Evolutionary conservation across 2,888 invertebrate genomes (phyloP).

Genomic region (Tachina grossa): DNA sequence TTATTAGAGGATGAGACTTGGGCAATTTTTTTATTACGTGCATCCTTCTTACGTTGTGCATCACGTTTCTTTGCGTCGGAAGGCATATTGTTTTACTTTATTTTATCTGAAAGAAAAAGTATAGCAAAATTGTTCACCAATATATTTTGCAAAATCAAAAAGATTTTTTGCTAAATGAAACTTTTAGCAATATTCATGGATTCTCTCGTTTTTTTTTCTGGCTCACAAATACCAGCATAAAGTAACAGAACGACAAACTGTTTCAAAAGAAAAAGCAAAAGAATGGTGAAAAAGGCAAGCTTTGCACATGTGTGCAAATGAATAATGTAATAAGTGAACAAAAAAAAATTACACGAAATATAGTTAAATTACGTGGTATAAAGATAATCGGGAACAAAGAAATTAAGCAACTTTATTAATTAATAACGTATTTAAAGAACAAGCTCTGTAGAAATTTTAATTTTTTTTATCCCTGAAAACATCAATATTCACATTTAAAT

Average conservation of each 20-base stretch:
- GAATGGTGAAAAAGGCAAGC: neutral
- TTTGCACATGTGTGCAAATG: constrained; percentile 70
- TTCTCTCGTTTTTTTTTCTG: neutral
- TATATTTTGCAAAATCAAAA: neutral
- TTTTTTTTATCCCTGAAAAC: constrained; percentile 37
- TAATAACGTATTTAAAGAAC: neutral
- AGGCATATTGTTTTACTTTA: constrained; percentile 88
- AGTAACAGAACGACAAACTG: constrained; percentile 2
- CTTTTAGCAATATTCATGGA: neutral
- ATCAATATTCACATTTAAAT: constrained; percentile 16
- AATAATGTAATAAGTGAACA: constrained; percentile 11
- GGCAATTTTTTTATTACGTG: constrained; percentile 85
- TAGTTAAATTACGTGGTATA: constrained; percentile 55
- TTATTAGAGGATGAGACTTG: constrained; percentile 82
- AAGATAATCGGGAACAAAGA: constrained; percentile 23
- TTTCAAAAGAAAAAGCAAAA: constrained; percentile 25
- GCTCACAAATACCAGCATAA: constrained; percentile 1
- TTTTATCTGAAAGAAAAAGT: neutral
- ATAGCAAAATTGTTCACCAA: neutral
- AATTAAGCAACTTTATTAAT: neutral
- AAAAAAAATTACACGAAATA: constrained; percentile 53
- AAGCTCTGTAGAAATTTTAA: neutral
- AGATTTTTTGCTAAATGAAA: neutral
- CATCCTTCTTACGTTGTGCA: constrained; percentile 98
- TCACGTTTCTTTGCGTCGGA: constrained; percentile 99